Evolutionary conservation across 2,888 invertebrate genomes (phyloP).

Genomic region (Nomada hirtipes): DNA sequence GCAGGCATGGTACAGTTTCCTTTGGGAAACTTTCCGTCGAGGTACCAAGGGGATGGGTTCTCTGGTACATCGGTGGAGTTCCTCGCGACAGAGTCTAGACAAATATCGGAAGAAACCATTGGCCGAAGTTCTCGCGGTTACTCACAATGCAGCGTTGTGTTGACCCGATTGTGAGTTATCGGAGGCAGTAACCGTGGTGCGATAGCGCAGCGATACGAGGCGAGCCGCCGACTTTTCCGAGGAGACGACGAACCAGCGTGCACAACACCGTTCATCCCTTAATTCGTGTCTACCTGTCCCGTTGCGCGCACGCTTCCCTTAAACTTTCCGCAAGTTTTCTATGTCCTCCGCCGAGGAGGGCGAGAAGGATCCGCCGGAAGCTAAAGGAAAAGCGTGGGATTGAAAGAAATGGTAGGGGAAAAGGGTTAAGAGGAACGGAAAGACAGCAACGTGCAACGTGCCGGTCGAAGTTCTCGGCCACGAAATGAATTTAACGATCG

Average conservation of each 20-base stretch:
- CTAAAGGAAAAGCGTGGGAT: background rate
- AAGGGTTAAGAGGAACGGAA: constrained; percentile 12
- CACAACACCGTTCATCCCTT: background rate
- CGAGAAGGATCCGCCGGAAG: too few species aligned
- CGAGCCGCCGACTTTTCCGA: background rate
- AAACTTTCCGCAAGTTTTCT: background rate
- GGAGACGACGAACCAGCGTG: background rate
- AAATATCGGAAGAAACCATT: constrained; percentile 21
- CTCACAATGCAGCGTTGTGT: constrained; percentile 70
- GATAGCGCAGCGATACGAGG: constrained; percentile 61
- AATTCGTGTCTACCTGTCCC: background rate
- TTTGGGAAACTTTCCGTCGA: background rate
- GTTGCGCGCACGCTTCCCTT: background rate
- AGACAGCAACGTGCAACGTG: constrained; percentile 55
- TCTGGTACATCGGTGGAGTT: background rate
- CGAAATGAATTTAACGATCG: constrained; percentile 75
- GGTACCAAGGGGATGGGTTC: too few species aligned
- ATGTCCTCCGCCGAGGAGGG: background rate
- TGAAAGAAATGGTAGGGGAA: constrained; percentile 12
- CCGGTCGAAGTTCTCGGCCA: constrained; percentile 73
- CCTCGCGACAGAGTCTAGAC: background rate
- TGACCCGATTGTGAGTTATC: constrained; percentile 71
- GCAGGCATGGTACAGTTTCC: too few species aligned
- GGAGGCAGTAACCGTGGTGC: constrained; percentile 48
- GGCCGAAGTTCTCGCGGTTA: constrained; percentile 25